phyloP scores from a whole-genome alignment of 2,888 invertebrate species.

The Thelaira solivaga region DNA sequence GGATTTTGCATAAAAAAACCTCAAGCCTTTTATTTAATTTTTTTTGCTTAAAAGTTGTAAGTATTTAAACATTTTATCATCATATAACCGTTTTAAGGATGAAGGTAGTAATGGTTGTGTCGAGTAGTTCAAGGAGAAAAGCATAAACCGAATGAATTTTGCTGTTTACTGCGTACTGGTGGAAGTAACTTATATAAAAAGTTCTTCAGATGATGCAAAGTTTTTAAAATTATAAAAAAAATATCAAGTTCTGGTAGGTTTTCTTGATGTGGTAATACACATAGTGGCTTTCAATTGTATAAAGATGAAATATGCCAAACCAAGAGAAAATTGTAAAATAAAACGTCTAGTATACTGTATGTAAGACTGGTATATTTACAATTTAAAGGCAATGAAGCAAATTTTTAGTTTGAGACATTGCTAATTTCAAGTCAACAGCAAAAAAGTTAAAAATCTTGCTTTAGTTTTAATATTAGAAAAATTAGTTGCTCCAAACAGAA shows the following conservation, averaged over 20 bases:
- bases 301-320: slow-evolving; percentile 26
- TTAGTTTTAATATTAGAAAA: slow-evolving; percentile 20
- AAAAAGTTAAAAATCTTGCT: slow-evolving; percentile 16
- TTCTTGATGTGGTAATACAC: slow-evolving; percentile 60
- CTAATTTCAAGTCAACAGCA: too few species aligned
- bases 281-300: slow-evolving; percentile 56
- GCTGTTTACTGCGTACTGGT: too few species aligned
- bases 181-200: slow-evolving; percentile 45
- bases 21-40: too few species aligned
- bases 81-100: slow-evolving; percentile 7
- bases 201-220: slow-evolving; percentile 35
- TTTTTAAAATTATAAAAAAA: background rate
- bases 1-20: slow-evolving; percentile 65
- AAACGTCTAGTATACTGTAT: background rate
- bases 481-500: slow-evolving; percentile 35
- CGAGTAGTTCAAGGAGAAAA: background rate
- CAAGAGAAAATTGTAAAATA: background rate
- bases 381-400: slow-evolving; percentile 14
- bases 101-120: background rate
- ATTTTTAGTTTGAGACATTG: slow-evolving; percentile 54
- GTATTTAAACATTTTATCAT: slow-evolving; percentile 60
- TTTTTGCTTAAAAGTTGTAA: slow-evolving; percentile 36
- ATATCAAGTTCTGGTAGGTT: slow-evolving; percentile 12
- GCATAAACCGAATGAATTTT: background rate
- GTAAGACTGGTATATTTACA: background rate